Conservation (phyloP, 2,113 vertebrate species). For the Stomatorhinus ivindoensis region DNA sequence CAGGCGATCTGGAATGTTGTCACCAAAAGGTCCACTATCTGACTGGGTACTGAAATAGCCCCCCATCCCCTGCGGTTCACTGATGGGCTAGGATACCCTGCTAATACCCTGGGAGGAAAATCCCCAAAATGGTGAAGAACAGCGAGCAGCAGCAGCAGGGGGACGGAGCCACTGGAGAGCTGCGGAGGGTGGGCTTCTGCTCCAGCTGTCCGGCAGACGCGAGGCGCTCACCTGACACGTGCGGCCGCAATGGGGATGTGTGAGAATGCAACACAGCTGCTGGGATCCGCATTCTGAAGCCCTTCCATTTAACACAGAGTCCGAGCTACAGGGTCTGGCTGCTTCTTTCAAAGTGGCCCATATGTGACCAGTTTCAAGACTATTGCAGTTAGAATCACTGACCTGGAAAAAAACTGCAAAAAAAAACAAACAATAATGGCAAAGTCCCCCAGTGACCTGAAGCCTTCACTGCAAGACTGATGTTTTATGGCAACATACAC, state of each 20-base stretch:
- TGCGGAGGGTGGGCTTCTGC: not conserved
- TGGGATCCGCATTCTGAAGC: not conserved
- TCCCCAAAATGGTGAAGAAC: not conserved
- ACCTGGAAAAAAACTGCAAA: conserved; percentile 15
- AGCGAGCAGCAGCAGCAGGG: not conserved
- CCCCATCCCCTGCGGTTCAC: not conserved
- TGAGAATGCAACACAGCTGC: not conserved
- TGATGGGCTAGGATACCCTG: not conserved
- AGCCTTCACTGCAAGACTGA: conserved; percentile 22
- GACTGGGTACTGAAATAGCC: not conserved
- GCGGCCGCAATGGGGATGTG: not conserved
- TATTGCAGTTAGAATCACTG: conserved; percentile 22
- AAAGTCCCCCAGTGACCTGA: conserved; percentile 19
- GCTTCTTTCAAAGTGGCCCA: not conserved
- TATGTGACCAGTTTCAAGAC: not conserved
- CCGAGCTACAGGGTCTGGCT: not conserved
- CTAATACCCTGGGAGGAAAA: not conserved
- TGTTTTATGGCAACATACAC: conserved; percentile 23
- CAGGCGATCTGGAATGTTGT: not conserved
- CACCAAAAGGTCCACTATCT: no score
- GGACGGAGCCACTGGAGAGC: not conserved
- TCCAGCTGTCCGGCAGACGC: not conserved
- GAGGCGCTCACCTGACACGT: not conserved
- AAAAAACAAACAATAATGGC: conserved; percentile 24
- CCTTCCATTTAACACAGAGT: not conserved